Base-by-base conservation (phyloP, 2,888 invertebrate species). In the Epirrhoe alternata region DNA sequence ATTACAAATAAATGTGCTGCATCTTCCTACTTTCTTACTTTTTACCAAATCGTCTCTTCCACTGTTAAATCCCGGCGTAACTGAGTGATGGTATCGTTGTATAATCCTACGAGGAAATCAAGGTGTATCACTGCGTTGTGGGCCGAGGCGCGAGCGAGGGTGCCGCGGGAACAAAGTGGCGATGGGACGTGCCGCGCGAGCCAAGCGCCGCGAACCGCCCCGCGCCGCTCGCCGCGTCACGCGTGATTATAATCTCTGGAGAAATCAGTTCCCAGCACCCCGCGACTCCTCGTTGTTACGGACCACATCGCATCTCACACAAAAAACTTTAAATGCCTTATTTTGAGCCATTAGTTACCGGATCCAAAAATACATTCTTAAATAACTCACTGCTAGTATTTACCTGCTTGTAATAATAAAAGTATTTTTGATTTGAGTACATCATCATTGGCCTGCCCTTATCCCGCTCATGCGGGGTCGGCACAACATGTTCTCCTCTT, bases 151-250 rank as follows among this genome's bases (percentile, higher is more conserved):
- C 57, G 42, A 5, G 45, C 10, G 56, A 33, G 7, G 35, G 53
- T 35, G 52, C 8, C 12, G 31, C 38, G 12, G 38, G n/a, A 33
- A 53, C 61, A 61, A 45, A 47, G 47, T 45, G 47, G 14, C 50
- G 5, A 33, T 12, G 51, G n/a, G 45, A 17, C 61, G 61, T 47
- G 47, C 31, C 53, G 45, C 31, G 53, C 42, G 12, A n/a, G 33
- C 53, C 24, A 50, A 59, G 24, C 24, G 33, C 14, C 10, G 16
- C 6, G 14, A 7, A 47, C 47, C 47, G 47, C 14, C 16, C 45
- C 45, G 14, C n/a, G 1, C 5, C 14, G 14, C 45, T 4, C 14
- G 24, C 45, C 45, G 38, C 38, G 12, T 12, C 12, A 0, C 38
- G 12, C 12, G 38, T n/a, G 24, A n/a, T 51, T 30, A 17, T 50